Evolutionary conservation across 2,113 vertebrate species (phyloP).

Genomic region (Bambusicola thoracicus): DNA sequence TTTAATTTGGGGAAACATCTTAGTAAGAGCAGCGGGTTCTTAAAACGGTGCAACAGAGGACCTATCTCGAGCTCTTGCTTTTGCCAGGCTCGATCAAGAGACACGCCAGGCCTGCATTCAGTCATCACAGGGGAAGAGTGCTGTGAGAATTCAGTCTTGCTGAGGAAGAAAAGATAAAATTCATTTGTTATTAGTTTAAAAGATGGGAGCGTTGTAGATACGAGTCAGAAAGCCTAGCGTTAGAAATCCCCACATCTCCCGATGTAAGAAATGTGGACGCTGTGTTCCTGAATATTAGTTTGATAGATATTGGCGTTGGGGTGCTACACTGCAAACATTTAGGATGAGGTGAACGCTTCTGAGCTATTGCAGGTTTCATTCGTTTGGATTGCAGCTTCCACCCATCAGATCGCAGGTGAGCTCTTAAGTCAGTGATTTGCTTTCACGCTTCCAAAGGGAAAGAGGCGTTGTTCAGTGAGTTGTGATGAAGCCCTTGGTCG

Average conservation of each 20-base stretch:
- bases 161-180: not conserved
- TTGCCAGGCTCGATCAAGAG: not conserved
- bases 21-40: not conserved
- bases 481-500: not conserved
- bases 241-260: not conserved
- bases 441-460: not conserved
- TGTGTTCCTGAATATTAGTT: not conserved
- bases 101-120: no score
- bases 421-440: not conserved
- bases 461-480: not conserved
- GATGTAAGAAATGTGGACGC: not conserved
- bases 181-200: fast-evolving
- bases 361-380: not conserved
- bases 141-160: not conserved
- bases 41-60: not conserved
- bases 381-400: not conserved
- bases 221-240: not conserved
- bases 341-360: not conserved
- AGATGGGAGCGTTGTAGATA: not conserved
- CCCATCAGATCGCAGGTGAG: not conserved
- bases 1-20: not conserved
- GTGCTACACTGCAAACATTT: not conserved
- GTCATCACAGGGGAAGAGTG: not conserved
- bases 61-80: not conserved
- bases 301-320: not conserved